Conservation (phyloP, 2,888 invertebrate species). For the Drosophila heteroneura region DNA sequence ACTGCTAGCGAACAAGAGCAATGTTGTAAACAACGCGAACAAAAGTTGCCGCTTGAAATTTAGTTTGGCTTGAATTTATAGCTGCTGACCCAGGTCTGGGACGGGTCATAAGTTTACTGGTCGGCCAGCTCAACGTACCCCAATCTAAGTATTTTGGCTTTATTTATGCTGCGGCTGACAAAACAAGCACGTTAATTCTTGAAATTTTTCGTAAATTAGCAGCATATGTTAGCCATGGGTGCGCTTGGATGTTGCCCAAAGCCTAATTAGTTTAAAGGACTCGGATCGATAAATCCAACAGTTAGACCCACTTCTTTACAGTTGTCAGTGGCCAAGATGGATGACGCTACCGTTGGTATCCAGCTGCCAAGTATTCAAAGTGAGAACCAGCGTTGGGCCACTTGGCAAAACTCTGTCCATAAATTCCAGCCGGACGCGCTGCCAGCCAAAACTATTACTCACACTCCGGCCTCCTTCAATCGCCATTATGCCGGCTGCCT, state of each 20-base stretch:
- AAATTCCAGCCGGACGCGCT: slow-evolving; percentile 63
- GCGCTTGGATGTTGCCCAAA: slow-evolving; percentile 17
- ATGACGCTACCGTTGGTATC: slow-evolving; percentile 45
- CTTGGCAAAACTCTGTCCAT: slow-evolving; percentile 68
- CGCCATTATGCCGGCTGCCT: slow-evolving; percentile 28
- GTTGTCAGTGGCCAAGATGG: slow-evolving; percentile 72
- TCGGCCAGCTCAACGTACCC: slow-evolving; percentile 24
- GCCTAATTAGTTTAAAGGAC: slow-evolving; percentile 79
- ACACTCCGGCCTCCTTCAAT: slow-evolving; percentile 57
- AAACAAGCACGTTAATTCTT: slow-evolving; percentile 75
- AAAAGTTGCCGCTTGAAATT: slow-evolving; percentile 66
- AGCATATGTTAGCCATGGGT: slow-evolving; percentile 46
- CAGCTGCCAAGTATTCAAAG: slow-evolving; percentile 68
- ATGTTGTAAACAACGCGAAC: slow-evolving; percentile 67
- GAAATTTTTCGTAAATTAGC: slow-evolving; percentile 59
- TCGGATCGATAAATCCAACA: slow-evolving; percentile 68
- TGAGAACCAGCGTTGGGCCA: slow-evolving; percentile 62
- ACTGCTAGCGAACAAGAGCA: neutral
- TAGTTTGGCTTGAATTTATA: slow-evolving; percentile 71
- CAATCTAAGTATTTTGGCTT: slow-evolving; percentile 54
- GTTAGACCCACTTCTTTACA: slow-evolving; percentile 69
- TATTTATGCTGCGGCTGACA: slow-evolving; percentile 60
- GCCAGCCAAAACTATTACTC: slow-evolving; percentile 80
- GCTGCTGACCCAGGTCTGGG: slow-evolving; percentile 41
- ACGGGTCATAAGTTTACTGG: slow-evolving; percentile 29